A percentile compares a stretch with the other conserved stretches of the same genome.
Conservation (phyloP, 2,113 vertebrate genomes). For the Oriolus oriolus region DNA sequence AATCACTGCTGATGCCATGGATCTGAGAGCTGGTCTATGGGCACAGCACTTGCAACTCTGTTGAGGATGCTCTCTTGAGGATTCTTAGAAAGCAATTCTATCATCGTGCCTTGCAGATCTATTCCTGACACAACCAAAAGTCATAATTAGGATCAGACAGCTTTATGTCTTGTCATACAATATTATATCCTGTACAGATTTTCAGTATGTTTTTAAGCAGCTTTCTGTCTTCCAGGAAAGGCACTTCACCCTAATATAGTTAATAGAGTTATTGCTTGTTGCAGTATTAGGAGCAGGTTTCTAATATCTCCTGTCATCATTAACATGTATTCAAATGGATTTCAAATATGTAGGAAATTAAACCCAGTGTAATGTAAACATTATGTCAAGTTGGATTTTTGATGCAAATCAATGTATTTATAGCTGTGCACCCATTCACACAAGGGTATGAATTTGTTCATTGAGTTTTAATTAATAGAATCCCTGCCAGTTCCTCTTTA, state of each 20-base stretch:
- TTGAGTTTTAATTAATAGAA: slow-evolving; percentile 34
- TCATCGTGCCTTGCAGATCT: background rate
- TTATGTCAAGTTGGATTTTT: background rate
- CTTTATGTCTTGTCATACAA: background rate
- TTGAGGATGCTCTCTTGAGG: background rate
- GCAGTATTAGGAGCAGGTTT: background rate
- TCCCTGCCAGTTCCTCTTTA: slow-evolving; percentile 48
- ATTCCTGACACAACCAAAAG: background rate
- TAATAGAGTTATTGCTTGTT: background rate
- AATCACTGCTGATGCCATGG: background rate
- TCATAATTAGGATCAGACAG: background rate
- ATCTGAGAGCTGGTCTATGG: background rate
- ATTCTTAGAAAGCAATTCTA: background rate
- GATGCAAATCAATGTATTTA: background rate
- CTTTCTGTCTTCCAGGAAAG: background rate
- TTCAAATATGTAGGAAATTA: background rate
- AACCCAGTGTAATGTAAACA: background rate
- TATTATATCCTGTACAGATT: background rate
- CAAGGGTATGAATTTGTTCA: background rate
- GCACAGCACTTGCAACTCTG: background rate
- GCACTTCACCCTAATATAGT: background rate
- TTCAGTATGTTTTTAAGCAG: background rate
- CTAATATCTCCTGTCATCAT: background rate
- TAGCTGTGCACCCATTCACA: background rate
- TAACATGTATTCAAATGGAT: background rate